Evolutionary conservation across 2,113 vertebrate species (phyloP).

Genomic region (Sinocyclocheilus anshuiensis): DNA sequence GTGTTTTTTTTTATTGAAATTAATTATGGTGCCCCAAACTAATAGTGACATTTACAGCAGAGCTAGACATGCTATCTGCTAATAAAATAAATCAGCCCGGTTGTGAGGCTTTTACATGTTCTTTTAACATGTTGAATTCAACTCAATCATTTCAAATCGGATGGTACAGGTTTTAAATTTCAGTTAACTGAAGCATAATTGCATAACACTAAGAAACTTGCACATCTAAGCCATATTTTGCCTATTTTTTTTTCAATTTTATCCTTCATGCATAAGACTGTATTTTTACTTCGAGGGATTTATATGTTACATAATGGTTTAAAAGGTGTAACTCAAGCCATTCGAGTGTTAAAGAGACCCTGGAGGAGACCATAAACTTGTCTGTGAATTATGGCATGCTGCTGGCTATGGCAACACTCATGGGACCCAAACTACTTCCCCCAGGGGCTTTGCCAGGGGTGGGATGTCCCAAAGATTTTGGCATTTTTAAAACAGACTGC

Average conservation of each 20-base stretch:
- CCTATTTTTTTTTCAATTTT: neutral
- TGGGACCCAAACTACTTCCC: conserved; percentile 9
- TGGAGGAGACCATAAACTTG: conserved; percentile 24
- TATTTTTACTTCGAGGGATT: conserved; percentile 36
- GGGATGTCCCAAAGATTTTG: conserved; percentile 13
- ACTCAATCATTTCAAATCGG: neutral
- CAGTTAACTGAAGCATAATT: neutral
- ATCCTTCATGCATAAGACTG: neutral
- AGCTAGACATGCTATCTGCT: conserved; percentile 2
- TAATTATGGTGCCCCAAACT: neutral
- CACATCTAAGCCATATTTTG: neutral
- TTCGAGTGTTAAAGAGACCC: neutral
- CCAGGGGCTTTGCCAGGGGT: conserved; percentile 17
- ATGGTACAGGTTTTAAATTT: neutral
- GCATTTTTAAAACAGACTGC: neutral
- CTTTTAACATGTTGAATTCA: conserved; percentile 2
- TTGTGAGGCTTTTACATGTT: neutral
- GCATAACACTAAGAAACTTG: neutral
- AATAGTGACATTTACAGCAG: conserved; percentile 37
- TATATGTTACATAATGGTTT: conserved; percentile 32
- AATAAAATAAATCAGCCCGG: conserved; percentile 29
- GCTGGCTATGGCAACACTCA: conserved; percentile 22
- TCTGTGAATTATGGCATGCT: conserved; percentile 26
- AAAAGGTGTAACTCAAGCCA: conserved; percentile 16
- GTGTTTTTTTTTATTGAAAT: neutral